These are phyloP conservation scores for Phthorimaea operculella DNA, from an alignment of 1,140 invertebrate genomes.

Conservation along the genomic window DNA sequence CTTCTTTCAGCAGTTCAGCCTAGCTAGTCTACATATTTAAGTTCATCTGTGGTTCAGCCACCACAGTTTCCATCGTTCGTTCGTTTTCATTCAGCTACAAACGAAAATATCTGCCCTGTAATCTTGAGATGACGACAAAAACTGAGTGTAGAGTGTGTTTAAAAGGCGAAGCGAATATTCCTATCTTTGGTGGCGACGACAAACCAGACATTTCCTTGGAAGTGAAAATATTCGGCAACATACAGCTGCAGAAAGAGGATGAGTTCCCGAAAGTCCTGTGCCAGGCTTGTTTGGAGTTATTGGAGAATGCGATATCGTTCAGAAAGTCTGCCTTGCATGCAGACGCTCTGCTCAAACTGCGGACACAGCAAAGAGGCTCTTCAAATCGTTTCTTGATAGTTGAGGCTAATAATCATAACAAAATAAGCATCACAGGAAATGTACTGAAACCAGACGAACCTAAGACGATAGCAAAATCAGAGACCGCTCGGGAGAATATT, in stretches of 20 bases:
- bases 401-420: neutral
- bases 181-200: slow-evolving; percentile 20
- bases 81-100: too few species aligned
- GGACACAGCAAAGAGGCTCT: too few species aligned
- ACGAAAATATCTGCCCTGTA: too few species aligned
- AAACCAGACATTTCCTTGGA: slow-evolving; percentile 22
- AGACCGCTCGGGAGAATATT: too few species aligned
- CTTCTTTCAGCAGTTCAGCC: too few species aligned
- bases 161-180: slow-evolving; percentile 19
- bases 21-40: too few species aligned
- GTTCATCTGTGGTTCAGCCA: too few species aligned
- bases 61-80: too few species aligned
- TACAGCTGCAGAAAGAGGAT: slow-evolving; percentile 29
- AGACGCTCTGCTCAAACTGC: neutral
- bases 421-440: too few species aligned
- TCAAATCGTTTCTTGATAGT: neutral
- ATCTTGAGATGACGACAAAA: neutral
- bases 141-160: slow-evolving; percentile 31
- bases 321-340: slow-evolving; percentile 13
- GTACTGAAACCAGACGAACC: too few species aligned
- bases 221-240: slow-evolving; percentile 24
- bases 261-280: slow-evolving; percentile 27
- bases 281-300: slow-evolving; percentile 9
- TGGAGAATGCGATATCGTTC: slow-evolving; percentile 19
- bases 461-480: slow-evolving; percentile 10